Evolutionary conservation across 2,888 invertebrate genomes (phyloP), one percentile per base, ranked within the genome.

Genomic region (Horisme vitalbata): DNA sequence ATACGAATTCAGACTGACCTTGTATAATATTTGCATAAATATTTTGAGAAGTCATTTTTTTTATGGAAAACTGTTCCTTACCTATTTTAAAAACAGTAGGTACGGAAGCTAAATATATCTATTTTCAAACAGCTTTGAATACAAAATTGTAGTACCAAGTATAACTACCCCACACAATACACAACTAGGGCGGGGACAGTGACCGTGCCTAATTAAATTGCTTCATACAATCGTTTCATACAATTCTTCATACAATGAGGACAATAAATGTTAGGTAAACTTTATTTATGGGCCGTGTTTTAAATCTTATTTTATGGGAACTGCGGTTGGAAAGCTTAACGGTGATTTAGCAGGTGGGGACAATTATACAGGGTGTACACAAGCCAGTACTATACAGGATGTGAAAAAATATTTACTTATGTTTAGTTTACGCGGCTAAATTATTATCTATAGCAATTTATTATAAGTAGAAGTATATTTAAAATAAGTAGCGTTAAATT

Each of bases 271-370:
- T 65, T 70, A 70, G 69, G 57, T 65, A 69, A 69, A 73, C 61
- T 68, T 71, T 74, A 79, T 79, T 79, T 79, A 79, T 78, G 71
- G 65, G 64, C 33, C 75, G 63, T 66, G 77, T 75, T 78, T 74
- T 76, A 79, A 79, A 87, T 87, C 84, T 83, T 79, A 84, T 87
- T 88, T 87, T 89, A 89, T 89, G 88, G 88, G 88, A 88, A 88
- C 81, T 85, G 86, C 62, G 86, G 86, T 83, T 58, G 71, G 55
- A 65, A 59, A 69, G 79, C 79, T 83, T 81, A 83, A 75, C 73
- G 73, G 75, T 67, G 67, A 73, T 73, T 79, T 76, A 71, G 75
- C 79, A 82, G 80, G 82, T 81, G 79, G 71, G 69, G 65, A 63
- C 41, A 58, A 44, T 24, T 31, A 33, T 44, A 48, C 34, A 35